These are phyloP conservation scores for Suillia variegata DNA, from an alignment of 2,888 invertebrate genomes.

Conservation along the genomic window DNA sequence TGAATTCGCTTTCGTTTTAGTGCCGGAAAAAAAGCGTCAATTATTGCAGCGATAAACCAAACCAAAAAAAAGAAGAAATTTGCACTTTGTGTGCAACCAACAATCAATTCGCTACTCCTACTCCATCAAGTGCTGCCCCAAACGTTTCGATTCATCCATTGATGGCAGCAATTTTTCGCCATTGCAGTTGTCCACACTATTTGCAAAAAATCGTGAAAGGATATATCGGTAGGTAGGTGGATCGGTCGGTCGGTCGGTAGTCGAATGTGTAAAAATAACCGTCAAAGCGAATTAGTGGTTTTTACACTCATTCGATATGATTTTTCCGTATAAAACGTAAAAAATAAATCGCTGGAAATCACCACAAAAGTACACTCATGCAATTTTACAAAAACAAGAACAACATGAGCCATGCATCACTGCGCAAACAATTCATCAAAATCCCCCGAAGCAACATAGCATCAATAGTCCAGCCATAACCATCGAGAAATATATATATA, in stretches of 20 bases:
- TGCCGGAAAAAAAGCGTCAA: neutral
- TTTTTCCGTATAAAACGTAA: neutral
- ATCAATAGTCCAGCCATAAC: neutral
- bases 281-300: constrained; percentile 24
- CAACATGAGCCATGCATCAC: neutral
- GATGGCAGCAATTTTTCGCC: neutral
- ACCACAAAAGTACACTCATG: constrained; percentile 5
- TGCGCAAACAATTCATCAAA: neutral
- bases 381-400: neutral
- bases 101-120: neutral
- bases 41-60: constrained; percentile 2
- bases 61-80: constrained; percentile 2
- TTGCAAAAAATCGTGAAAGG: too few species aligned
- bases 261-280: constrained; percentile 11
- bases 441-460: too few species aligned
- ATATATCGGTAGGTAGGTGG: too few species aligned
- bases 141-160: neutral
- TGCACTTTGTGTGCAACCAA: constrained; percentile 12
- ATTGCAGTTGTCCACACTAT: neutral
- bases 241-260: neutral
- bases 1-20: neutral
- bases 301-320: constrained; percentile 7
- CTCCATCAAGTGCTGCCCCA: neutral
- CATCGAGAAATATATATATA: too few species aligned
- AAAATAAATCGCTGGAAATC: neutral